A percentile compares a stretch with the other conserved stretches of the same genome.
Conservation (phyloP, 2,888 invertebrate species). For the Athrips mouffetella region DNA sequence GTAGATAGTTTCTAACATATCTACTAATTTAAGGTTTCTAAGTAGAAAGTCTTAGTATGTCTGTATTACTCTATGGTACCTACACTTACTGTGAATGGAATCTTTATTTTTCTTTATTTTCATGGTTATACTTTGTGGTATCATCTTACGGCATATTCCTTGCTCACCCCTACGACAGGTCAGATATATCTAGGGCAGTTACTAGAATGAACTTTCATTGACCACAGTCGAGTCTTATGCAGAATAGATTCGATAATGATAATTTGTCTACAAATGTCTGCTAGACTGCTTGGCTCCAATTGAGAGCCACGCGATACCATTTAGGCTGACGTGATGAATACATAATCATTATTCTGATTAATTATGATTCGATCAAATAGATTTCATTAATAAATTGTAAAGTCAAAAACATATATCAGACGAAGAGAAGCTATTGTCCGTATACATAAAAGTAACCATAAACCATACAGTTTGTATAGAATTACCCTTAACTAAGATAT, state of each 20-base stretch:
- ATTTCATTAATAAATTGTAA: background rate
- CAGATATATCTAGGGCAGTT: background rate
- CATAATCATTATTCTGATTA: background rate
- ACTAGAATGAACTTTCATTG: background rate
- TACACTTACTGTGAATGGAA: too few relatives aligned
- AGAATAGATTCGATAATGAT: slow-evolving; percentile 21
- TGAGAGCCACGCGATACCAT: background rate
- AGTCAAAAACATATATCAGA: background rate
- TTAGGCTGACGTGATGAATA: background rate
- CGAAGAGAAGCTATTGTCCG: background rate
- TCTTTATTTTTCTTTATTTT: too few relatives aligned
- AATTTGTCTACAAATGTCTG: slow-evolving; percentile 11
- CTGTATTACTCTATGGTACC: too few relatives aligned
- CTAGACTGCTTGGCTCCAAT: slow-evolving; percentile 8
- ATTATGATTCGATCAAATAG: background rate
- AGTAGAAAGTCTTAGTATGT: too few relatives aligned
- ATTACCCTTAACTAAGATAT: slow-evolving; percentile 7
- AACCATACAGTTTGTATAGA: slow-evolving; percentile 5
- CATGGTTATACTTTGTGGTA: too few relatives aligned
- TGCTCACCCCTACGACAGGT: background rate
- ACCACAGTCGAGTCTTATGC: slow-evolving; percentile 21
- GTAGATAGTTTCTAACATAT: too few relatives aligned
- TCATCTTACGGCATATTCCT: background rate
- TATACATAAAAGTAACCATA: background rate
- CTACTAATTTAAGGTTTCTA: too few relatives aligned